phyloP scores from a whole-genome alignment of 2,797 vertebrate genomes.

The Podargus strigoides region DNA sequence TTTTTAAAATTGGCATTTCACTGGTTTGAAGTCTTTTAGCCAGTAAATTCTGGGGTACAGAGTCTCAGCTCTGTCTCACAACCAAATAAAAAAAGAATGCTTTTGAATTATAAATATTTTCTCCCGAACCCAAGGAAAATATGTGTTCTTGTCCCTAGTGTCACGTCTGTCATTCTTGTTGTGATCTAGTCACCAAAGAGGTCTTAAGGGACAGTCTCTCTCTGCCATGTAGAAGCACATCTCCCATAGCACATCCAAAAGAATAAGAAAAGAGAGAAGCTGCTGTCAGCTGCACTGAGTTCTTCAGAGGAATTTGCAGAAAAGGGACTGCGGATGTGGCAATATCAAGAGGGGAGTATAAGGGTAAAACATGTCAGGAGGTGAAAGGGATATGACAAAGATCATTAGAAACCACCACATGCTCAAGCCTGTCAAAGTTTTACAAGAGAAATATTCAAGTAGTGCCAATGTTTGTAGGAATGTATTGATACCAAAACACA shows the following conservation, averaged over 20 bases:
- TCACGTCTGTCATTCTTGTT: neutral
- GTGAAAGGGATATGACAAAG: neutral
- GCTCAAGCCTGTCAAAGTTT: slow-evolving; percentile 21
- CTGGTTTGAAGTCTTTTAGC: neutral
- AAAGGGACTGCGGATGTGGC: neutral
- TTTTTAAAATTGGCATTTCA: neutral
- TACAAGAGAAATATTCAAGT: neutral
- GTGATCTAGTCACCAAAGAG: neutral
- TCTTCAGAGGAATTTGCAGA: neutral
- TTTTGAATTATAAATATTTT: neutral
- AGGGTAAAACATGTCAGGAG: neutral
- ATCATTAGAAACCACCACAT: slow-evolving; percentile 4
- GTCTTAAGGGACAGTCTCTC: slow-evolving; percentile 13
- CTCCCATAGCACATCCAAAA: neutral
- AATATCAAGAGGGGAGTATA: neutral
- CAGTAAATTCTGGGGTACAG: neutral
- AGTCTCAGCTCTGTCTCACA: neutral
- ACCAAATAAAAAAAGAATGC: neutral
- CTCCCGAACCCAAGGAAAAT: neutral
- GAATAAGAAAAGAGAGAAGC: neutral
- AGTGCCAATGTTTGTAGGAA: neutral
- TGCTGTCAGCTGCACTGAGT: neutral
- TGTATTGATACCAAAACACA: neutral
- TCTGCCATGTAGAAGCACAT: neutral
- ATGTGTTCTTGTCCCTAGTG: neutral